Conservation (phyloP, 2,113 vertebrate species). For the Pardalotus punctatus region DNA sequence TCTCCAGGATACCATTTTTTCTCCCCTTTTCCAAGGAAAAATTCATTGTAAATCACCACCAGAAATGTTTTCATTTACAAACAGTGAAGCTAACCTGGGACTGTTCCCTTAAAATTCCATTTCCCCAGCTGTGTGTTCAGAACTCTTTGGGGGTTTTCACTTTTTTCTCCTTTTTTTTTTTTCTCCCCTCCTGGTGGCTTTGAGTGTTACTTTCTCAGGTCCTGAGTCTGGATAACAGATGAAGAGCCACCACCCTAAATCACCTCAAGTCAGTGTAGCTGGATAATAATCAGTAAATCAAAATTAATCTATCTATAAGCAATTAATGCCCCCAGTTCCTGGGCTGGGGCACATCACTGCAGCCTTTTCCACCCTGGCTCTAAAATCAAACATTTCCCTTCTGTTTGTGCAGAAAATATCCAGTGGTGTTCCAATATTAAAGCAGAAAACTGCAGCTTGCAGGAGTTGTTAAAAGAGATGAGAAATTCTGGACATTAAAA, state of each 20-base stretch:
- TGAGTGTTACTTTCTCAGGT: not conserved
- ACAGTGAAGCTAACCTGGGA: not conserved
- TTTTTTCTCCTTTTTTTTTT: accelerated
- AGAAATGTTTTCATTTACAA: not conserved
- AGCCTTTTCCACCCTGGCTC: not conserved
- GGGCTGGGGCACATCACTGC: not conserved
- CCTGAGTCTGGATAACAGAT: not conserved
- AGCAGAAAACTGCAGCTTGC: not conserved
- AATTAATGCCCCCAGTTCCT: accelerated
- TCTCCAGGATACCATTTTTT: not conserved
- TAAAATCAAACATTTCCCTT: not conserved
- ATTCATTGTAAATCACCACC: not conserved
- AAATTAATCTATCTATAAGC: not conserved
- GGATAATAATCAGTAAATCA: not conserved
- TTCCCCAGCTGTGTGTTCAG: not conserved
- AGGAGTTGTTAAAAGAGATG: not conserved
- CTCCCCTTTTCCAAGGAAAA: not conserved
- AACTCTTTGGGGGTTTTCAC: not conserved
- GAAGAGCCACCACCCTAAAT: not conserved
- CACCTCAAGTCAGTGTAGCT: not conserved
- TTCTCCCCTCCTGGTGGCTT: accelerated
- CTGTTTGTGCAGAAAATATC: not conserved
- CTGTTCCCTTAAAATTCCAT: not conserved
- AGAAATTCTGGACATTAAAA: not conserved
- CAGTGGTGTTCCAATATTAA: not conserved